Conservation (phyloP, 2,797 vertebrate species). For the Xiphophorus birchmanni region DNA sequence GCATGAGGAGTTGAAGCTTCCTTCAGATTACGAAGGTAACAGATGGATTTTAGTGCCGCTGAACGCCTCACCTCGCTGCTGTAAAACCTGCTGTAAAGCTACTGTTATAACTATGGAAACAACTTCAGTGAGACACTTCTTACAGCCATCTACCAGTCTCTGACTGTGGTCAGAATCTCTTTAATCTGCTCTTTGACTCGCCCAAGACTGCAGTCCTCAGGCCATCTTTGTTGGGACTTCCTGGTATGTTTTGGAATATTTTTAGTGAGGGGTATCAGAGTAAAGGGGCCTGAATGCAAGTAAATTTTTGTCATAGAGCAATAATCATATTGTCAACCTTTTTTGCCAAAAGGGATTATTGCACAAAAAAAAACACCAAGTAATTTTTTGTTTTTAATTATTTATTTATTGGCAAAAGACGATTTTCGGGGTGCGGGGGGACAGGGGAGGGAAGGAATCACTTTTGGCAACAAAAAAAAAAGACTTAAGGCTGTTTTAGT, state of each 20-base stretch:
- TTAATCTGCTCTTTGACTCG: not conserved
- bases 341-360: no score
- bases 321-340: no score
- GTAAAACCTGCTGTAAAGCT: not conserved
- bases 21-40: constrained; percentile 9
- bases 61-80: not conserved
- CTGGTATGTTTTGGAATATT: not conserved
- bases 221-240: not conserved
- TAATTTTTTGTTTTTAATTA: no score
- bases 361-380: no score
- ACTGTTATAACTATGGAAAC: not conserved
- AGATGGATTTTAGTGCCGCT: constrained; percentile 6
- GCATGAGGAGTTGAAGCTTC: not conserved
- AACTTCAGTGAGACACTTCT: not conserved
- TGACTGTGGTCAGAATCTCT: not conserved
- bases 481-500: no score
- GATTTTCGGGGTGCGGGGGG: no score
- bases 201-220: not conserved
- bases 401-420: no score
- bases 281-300: no score
- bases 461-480: no score
- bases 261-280: not conserved
- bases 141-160: not conserved
- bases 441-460: no score
- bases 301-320: no score